A percentile compares a stretch with the other conserved stretches of the same genome.
phyloP scores from a whole-genome alignment of 2,113 vertebrate genomes.

The Rallus limicola region DNA sequence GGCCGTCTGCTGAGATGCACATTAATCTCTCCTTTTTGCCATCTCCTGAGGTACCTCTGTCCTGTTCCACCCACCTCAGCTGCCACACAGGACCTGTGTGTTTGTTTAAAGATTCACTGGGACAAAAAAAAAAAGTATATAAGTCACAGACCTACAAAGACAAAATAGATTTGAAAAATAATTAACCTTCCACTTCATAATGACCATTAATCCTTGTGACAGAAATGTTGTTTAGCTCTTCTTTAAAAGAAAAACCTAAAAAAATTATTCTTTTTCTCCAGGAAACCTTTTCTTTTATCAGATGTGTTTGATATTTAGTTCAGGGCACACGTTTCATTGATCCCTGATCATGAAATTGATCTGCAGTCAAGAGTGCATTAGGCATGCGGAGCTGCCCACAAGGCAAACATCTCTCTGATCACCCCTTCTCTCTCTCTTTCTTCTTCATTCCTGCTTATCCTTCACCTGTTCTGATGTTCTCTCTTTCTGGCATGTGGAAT shows the following conservation, averaged over 20 bases:
- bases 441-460: not conserved
- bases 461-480: not conserved
- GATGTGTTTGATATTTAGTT: not conserved
- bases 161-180: not conserved
- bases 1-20: slow-evolving; percentile 86
- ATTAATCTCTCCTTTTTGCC: slow-evolving; percentile 82
- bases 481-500: not conserved
- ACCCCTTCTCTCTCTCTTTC: not conserved
- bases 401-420: not conserved
- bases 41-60: slow-evolving; percentile 66
- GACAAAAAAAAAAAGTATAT: not conserved
- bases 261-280: not conserved
- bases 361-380: not conserved
- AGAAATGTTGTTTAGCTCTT: not conserved
- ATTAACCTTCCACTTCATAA: not conserved
- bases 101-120: slow-evolving; percentile 81
- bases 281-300: not conserved
- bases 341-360: not conserved
- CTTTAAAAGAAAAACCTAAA: not conserved
- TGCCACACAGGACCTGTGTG: slow-evolving; percentile 87
- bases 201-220: accelerated
- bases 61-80: slow-evolving; percentile 85
- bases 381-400: not conserved
- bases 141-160: not conserved
- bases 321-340: not conserved